Evolutionary conservation across 2,888 invertebrate species (phyloP).

Genomic region (Ypsolopha sequella): DNA sequence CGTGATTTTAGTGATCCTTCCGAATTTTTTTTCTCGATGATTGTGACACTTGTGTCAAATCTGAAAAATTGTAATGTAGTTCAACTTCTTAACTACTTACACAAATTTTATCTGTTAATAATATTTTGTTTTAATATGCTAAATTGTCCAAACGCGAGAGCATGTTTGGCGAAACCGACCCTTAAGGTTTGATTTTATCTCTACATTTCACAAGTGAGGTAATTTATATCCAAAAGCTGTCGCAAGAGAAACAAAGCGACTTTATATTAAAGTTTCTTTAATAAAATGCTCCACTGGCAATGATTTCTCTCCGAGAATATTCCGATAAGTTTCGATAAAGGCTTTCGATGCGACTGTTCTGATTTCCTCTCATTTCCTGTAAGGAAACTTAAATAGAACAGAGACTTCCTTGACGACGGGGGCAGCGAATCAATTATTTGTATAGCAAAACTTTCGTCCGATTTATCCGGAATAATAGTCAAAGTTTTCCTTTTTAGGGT

Average conservation of each 20-base stretch:
- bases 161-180: no score
- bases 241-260: slow-evolving; percentile 19
- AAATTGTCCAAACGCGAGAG: no score
- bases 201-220: no score
- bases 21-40: no score
- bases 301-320: slow-evolving; percentile 34
- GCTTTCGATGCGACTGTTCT: slow-evolving; percentile 48
- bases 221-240: no score
- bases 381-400: slow-evolving; percentile 69
- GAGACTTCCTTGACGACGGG: slow-evolving; percentile 61
- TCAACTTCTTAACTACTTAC: no score
- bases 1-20: no score
- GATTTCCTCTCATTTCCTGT: slow-evolving; percentile 71
- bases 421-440: slow-evolving; percentile 66
- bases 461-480: slow-evolving; percentile 29
- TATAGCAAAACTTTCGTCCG: slow-evolving; percentile 51
- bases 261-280: slow-evolving; percentile 40
- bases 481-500: background rate
- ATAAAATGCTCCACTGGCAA: slow-evolving; percentile 35
- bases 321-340: slow-evolving; percentile 63
- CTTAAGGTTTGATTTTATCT: no score
- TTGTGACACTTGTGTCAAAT: no score
- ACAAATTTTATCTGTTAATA: no score
- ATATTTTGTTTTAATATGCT: no score
- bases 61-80: no score